A percentile compares a stretch with the other conserved stretches of the same genome.
Evolutionary conservation across 2,888 invertebrate genomes (phyloP).

Genomic region (Andrena haemorrhoa): DNA sequence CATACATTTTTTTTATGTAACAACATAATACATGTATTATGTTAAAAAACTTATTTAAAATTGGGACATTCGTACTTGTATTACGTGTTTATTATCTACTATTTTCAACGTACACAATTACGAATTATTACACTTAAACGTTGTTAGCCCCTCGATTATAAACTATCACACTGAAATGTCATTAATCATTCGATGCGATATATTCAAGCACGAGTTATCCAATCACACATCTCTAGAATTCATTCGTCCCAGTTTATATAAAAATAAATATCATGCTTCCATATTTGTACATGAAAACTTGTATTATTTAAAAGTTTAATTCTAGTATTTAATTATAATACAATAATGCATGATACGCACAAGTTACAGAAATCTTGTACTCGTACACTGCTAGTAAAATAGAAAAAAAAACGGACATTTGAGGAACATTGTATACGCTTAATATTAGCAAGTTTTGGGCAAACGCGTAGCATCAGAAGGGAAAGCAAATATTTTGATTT

Average conservation of each 20-base stretch:
- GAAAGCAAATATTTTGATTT: background rate
- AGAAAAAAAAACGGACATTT: conserved; percentile 46
- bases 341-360: conserved; percentile 12
- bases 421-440: background rate
- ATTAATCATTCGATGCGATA: background rate
- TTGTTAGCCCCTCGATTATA: conserved; percentile 1
- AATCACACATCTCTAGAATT: conserved; percentile 28
- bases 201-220: background rate
- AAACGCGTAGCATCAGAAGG: background rate
- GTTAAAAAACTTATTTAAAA: conserved; percentile 10
- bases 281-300: conserved; percentile 40
- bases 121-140: conserved; percentile 4
- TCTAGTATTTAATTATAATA: conserved; percentile 19
- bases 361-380: conserved; percentile 23
- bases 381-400: conserved; percentile 14
- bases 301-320: conserved; percentile 28
- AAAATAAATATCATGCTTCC: conserved; percentile 52
- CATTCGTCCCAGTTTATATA: conserved; percentile 41
- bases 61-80: background rate
- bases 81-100: conserved; percentile 25
- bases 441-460: conserved; percentile 8
- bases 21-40: background rate
- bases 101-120: conserved; percentile 23
- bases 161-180: background rate
- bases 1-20: background rate